Base-by-base conservation (phyloP, 2,888 invertebrate genomes). In the Patella caerulea region DNA sequence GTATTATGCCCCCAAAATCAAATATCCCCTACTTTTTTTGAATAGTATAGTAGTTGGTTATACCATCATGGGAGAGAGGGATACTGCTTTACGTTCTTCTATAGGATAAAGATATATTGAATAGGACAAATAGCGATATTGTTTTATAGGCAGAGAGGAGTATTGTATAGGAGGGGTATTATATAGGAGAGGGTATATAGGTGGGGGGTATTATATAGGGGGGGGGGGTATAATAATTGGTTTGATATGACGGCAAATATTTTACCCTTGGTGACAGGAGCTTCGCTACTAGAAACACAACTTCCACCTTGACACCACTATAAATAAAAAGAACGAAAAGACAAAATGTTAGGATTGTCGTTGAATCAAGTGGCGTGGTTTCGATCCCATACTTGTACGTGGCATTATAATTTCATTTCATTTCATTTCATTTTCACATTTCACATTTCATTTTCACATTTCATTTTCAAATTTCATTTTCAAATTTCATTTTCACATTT, bases 401-500 rank as follows among this genome's bases (percentile, higher is more conserved):
- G 45, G 9, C 9, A 15, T 12, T 72, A 4, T 52, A 9, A 17
- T 53, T 72, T 19, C 29, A 53, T 59, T 78, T 55, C 70, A 52
- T 72, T 75, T 69, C 52, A 54, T 53, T 73, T 75, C 72, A 9
- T 70, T 54, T 54, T 5, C n/a, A 52, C 54, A 15, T 17, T 17
- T 54, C 55, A 17, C 4, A 11, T 9, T 29, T 11, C n/a, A n/a
- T 24, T 24, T 24, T 24, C 1, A 1, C 1, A 24, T 24, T 24
- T 24, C 24, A 24, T 24, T 24, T 24, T 1, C n/a, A n/a, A n/a
- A 29, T n/a, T 65, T 24, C 54, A 45, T 19, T 65, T 34, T 24
- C 24, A 24, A 1, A 24, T 24, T 73, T 19, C 9, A 53, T 59
- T 78, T 55, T 24, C 24, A 24, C 70, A 45, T 72, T 75, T 69